Evolutionary conservation across 2,888 invertebrate genomes (phyloP).

Genomic region (Patella pellucida): DNA sequence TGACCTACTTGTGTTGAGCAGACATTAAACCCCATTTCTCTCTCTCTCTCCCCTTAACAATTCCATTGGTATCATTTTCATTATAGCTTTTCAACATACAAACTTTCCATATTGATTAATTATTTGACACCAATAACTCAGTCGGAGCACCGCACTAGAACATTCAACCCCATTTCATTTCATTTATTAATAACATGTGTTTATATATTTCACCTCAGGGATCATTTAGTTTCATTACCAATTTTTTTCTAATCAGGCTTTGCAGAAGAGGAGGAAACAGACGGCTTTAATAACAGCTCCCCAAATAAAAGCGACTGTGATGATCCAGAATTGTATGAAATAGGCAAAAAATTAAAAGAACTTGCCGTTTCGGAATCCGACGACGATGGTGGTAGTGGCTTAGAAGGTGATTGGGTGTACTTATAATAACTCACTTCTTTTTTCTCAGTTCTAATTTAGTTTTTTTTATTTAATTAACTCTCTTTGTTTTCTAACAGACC

Average conservation of each 20-base stretch:
- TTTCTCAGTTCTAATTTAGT: not conserved
- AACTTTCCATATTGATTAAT: no score
- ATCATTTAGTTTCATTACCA: no score
- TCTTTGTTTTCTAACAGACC: not conserved
- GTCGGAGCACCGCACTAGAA: no score
- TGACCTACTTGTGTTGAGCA: no score
- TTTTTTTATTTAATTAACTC: not conserved
- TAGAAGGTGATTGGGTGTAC: constrained; percentile 47
- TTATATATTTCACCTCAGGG: no score
- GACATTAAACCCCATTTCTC: no score
- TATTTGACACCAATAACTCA: no score
- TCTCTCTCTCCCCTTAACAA: no score
- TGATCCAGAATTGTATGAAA: constrained; percentile 58
- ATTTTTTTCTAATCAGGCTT: constrained; percentile 38
- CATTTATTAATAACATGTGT: no score
- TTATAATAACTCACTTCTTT: not conserved
- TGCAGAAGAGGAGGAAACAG: constrained; percentile 43
- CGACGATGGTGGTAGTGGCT: constrained; percentile 38
- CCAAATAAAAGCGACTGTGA: constrained; percentile 50
- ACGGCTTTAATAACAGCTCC: constrained; percentile 33
- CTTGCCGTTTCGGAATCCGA: constrained; percentile 49
- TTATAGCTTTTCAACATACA: no score
- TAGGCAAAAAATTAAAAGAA: constrained; percentile 53
- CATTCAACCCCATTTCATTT: no score
- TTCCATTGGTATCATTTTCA: no score